Percentiles rank a stretch among this genome's conserved stretches.
These are phyloP conservation scores for Dasysyrphus albostriatus DNA, from an alignment of 2,888 invertebrate genomes.

Conservation along the genomic window DNA sequence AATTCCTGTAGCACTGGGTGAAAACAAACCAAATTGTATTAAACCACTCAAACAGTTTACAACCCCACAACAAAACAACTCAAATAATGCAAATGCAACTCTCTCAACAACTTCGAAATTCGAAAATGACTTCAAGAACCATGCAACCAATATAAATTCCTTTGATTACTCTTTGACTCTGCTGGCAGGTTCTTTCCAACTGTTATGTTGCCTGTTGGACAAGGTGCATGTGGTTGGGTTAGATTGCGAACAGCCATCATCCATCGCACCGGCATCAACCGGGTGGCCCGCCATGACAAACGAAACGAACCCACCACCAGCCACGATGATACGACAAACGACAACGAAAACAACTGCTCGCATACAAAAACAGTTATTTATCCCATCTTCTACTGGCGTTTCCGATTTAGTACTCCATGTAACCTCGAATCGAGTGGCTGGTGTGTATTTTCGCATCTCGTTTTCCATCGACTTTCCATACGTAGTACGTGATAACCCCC, in stretches of 20 bases:
- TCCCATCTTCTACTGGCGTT: conserved; percentile 65
- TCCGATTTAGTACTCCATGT: conserved; percentile 73
- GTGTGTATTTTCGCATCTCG: conserved; percentile 49
- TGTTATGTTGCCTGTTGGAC: conserved; percentile 51
- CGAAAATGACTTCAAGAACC: conserved; percentile 10
- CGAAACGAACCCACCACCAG: not conserved
- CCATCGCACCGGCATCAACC: conserved; percentile 1
- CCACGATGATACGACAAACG: not conserved
- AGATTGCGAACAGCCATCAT: conserved; percentile 20
- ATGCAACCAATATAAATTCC: not conserved
- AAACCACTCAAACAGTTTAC: conserved; percentile 26
- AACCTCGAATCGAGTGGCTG: conserved; percentile 67
- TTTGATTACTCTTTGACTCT: conserved; percentile 6
- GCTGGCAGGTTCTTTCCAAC: conserved; percentile 30
- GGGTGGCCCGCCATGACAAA: conserved; percentile 4
- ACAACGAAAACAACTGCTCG: conserved; percentile 2
- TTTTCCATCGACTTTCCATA: conserved; percentile 38
- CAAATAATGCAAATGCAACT: not conserved
- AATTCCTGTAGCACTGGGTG: not conserved
- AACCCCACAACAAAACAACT: not conserved
- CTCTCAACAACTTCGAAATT: conserved; percentile 35
- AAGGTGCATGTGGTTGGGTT: conserved; percentile 46
- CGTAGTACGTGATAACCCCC: conserved; percentile 28
- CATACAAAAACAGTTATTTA: conserved; percentile 65
- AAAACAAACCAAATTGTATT: not conserved